These are phyloP conservation scores for Netelia inedita DNA, from an alignment of 2,888 invertebrate species.

Conservation along the genomic window DNA sequence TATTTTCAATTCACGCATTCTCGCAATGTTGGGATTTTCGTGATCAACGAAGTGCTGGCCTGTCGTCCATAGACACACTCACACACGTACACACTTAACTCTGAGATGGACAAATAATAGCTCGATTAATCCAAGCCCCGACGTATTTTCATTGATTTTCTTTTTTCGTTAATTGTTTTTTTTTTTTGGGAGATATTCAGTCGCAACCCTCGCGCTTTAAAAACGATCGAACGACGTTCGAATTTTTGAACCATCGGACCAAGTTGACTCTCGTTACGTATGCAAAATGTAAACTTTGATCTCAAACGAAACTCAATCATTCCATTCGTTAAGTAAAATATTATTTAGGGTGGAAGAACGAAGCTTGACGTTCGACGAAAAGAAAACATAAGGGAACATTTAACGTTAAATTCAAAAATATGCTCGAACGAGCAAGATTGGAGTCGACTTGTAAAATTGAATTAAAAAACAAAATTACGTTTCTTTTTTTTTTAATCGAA, in stretches of 20 bases:
- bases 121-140: constrained; percentile 45
- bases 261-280: not conserved
- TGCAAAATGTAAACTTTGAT: constrained; percentile 41
- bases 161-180: not conserved
- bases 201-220: not conserved
- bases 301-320: constrained; percentile 62
- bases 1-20: constrained; percentile 84
- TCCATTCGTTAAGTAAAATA: constrained; percentile 39
- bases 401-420: not conserved
- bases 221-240: not conserved
- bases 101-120: constrained; percentile 44
- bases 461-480: not conserved
- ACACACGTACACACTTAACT: constrained; percentile 70
- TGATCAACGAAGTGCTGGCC: constrained; percentile 85
- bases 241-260: not conserved
- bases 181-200: constrained; percentile 25
- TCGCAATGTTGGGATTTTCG: constrained; percentile 84
- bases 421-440: not conserved
- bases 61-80: constrained; percentile 78
- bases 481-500: not conserved
- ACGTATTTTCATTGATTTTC: constrained; percentile 24
- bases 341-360: not conserved
- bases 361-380: not conserved
- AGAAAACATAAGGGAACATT: constrained; percentile 18
- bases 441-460: constrained; percentile 2